Evolutionary conservation across 2,888 invertebrate genomes (phyloP), one percentile per base, ranked within the genome.

Genomic region (Brachypalpus laphriformis): DNA sequence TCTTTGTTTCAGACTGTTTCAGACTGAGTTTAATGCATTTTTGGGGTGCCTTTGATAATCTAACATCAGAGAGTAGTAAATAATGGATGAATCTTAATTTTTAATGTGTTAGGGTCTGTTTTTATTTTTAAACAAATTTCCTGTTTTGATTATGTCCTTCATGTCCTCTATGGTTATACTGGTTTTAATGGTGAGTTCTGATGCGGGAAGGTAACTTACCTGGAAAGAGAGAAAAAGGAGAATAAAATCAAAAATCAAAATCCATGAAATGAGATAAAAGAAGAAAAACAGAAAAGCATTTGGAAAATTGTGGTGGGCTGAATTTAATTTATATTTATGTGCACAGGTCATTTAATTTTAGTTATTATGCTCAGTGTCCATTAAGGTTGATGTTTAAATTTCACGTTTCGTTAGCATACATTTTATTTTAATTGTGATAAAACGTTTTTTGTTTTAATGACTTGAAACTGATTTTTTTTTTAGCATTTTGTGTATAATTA

Each of bases 191-290:
- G 8, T n/a, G 5, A 25, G 4, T 28, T 25, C 4, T 7, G 14
- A 47, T 11, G 28, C 28, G 2, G 18, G n/a, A n/a, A 1, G 34
- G 37, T 8, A 40, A 51, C 74, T 74, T 74, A 74, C 74, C 74
- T 74, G 45, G n/a, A 74, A 74, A 42, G 14, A 47, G 8, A 56
- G n/a, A 8, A 54, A 37, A 61, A 14, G 18, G 6, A 42, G 9
- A 70, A 11, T 45, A 47, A 7, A 25, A 47, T 22, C 1, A 51
- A 16, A 61, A 51, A 51, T 28, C 20, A 61, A 51, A 51, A 63
- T 63, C 9, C 71, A 40, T 40, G 59, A 59, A 72, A 51, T 37
- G 37, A 28, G 11, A 47, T 31, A 61, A 4, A 51, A 28, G 7
- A 18, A 71, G 28, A 57, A 22, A 59, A n/a, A 45, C 5, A 31